Evolutionary conservation across 1,140 invertebrate genomes (phyloP).

Genomic region (Grapholita molesta): DNA sequence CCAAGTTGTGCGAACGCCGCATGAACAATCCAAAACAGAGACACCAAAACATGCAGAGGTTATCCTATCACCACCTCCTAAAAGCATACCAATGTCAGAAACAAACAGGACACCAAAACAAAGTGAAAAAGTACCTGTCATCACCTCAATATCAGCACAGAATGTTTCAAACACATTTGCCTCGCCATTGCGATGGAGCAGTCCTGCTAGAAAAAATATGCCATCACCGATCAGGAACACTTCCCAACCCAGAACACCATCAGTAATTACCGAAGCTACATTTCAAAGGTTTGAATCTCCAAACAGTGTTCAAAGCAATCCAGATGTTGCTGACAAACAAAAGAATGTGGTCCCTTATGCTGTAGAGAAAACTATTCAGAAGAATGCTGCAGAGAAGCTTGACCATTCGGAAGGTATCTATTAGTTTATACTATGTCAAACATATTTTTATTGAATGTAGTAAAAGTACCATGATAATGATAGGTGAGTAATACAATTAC

Average conservation of each 20-base stretch:
- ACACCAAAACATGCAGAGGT: slow-evolving; percentile 18
- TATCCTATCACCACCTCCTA: slow-evolving; percentile 31
- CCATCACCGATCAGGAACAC: slow-evolving; percentile 7
- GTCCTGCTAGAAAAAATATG: slow-evolving; percentile 12
- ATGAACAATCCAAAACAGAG: not conserved
- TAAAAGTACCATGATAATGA: too few relatives aligned
- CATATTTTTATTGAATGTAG: too few relatives aligned
- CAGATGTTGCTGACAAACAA: not conserved
- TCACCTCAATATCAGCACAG: slow-evolving; percentile 20
- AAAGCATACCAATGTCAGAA: slow-evolving; percentile 19
- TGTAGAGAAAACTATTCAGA: not conserved
- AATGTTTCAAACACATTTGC: slow-evolving; percentile 26
- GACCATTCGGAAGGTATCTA: slow-evolving; percentile 37
- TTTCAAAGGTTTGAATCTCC: not conserved
- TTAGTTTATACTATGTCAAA: too few relatives aligned
- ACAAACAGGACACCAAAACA: slow-evolving; percentile 20
- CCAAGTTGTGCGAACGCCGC: not conserved
- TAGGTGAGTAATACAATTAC: too few relatives aligned
- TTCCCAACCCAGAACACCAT: not conserved
- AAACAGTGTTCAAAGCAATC: not conserved
- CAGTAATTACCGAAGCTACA: not conserved
- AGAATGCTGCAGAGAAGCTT: not conserved
- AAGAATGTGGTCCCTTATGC: not conserved
- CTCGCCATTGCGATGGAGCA: slow-evolving; percentile 27
- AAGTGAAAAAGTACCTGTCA: slow-evolving; percentile 33